Evolutionary conservation across 2,113 vertebrate species (phyloP).

Genomic region (Hippocampus barbouri): DNA sequence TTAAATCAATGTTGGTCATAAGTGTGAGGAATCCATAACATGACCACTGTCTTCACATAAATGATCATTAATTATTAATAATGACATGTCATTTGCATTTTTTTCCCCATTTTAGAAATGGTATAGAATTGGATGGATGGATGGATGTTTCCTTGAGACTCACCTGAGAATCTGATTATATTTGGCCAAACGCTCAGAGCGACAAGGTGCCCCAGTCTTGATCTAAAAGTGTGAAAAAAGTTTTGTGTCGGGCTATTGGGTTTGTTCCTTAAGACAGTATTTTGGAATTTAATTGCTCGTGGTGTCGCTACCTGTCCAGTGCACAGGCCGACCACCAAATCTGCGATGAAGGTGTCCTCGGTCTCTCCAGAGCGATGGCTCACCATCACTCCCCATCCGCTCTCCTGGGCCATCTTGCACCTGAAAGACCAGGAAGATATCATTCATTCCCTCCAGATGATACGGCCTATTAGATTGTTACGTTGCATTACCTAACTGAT

Average conservation of each 20-base stretch:
- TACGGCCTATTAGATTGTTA: neutral
- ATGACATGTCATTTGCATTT: neutral
- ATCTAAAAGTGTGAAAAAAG: constrained; percentile 52
- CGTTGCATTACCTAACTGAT: too few species aligned
- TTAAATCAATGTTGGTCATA: too few species aligned
- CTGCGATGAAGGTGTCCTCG: constrained; percentile 94
- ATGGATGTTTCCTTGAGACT: too few species aligned
- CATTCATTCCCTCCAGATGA: neutral
- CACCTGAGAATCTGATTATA: constrained; percentile 75
- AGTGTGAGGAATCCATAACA: too few species aligned
- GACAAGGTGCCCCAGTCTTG: constrained; percentile 74
- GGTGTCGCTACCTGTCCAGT: constrained; percentile 83
- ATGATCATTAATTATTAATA: too few species aligned
- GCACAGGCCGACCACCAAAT: constrained; percentile 92
- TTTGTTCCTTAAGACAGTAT: neutral
- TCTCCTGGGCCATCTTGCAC: constrained; percentile 92
- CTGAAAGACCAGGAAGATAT: constrained; percentile 52
- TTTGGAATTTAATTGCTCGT: neutral
- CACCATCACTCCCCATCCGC: constrained; percentile 95
- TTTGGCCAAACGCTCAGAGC: constrained; percentile 75
- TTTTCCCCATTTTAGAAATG: too few species aligned
- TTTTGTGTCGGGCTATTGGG: neutral
- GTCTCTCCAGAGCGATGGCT: constrained; percentile 95
- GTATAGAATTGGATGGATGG: neutral
- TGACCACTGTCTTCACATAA: too few species aligned